Percentiles rank a stretch among this genome's conserved stretches.
Conservation (phyloP, 2,113 vertebrate genomes). For the Dascyllus trimaculatus region DNA sequence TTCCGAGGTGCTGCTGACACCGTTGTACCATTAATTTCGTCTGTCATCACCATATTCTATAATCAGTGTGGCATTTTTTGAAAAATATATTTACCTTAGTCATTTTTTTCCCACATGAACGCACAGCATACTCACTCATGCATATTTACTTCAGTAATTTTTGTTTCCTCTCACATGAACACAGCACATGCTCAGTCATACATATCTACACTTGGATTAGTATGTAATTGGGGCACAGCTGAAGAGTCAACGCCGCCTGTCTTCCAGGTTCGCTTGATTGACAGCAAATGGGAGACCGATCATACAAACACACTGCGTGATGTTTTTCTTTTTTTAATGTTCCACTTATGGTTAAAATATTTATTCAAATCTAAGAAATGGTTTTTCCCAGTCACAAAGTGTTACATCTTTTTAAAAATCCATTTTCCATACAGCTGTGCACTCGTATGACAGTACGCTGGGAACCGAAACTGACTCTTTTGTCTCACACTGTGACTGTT, state of each 20-base stretch:
- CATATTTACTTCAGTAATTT: neutral
- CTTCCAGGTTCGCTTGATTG: constrained; percentile 16
- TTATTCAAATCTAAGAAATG: constrained; percentile 2
- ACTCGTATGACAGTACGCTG: neutral
- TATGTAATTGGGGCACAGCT: constrained; percentile 38
- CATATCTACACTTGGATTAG: neutral
- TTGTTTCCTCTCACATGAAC: neutral
- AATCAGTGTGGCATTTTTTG: neutral
- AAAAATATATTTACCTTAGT: neutral
- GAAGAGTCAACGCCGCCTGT: neutral
- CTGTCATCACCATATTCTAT: neutral
- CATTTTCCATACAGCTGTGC: neutral
- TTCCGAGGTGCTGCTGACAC: too few relatives aligned
- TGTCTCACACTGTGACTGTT: constrained; percentile 37
- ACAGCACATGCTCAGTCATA: neutral
- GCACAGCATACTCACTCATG: neutral
- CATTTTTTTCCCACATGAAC: neutral
- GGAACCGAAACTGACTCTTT: constrained; percentile 42
- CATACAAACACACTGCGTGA: neutral
- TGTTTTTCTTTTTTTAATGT: constrained; percentile 1
- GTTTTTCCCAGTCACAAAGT: constrained; percentile 9
- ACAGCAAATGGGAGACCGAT: constrained; percentile 10
- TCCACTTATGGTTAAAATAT: neutral
- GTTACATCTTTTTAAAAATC: constrained; percentile 9
- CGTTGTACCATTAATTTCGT: too few relatives aligned